These are phyloP conservation scores for Eledona agricola DNA, from an alignment of 2,888 invertebrate species.

Conservation along the genomic window DNA sequence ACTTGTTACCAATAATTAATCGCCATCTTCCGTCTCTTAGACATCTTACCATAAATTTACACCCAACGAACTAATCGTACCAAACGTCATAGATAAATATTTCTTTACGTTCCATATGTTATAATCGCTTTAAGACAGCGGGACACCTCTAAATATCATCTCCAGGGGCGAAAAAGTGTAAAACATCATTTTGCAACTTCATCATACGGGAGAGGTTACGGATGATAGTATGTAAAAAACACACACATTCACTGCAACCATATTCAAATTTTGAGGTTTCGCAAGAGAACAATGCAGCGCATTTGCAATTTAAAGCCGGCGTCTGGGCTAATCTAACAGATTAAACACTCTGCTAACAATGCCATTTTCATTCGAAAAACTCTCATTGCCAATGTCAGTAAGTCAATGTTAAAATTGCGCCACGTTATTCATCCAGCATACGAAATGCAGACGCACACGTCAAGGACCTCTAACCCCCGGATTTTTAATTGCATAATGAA, in stretches of 20 bases:
- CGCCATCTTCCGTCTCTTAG: background rate
- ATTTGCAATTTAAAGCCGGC: no score
- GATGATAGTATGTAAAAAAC: no score
- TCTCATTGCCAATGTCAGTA: conserved; percentile 38
- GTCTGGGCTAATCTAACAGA: no score
- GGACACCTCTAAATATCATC: conserved; percentile 5
- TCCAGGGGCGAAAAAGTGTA: conserved; percentile 1
- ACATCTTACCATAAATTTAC: background rate
- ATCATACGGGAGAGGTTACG: no score
- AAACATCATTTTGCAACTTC: conserved; percentile 5
- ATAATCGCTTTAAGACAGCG: conserved; percentile 1
- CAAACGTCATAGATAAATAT: conserved; percentile 1
- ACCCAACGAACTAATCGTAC: conserved; percentile 1
- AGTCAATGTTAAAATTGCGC: conserved; percentile 39
- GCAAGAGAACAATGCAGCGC: no score
- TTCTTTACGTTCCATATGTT: background rate
- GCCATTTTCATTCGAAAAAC: conserved; percentile 11
- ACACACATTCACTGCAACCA: no score
- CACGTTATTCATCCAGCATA: conserved; percentile 28
- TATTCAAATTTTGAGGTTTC: no score
- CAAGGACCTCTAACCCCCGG: conserved; percentile 19
- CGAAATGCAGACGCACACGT: conserved; percentile 9
- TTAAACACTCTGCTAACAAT: conserved; percentile 29
- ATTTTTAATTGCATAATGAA: conserved; percentile 18
- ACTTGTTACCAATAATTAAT: conserved; percentile 3